Evolutionary conservation across 1,140 invertebrate species (phyloP).

Genomic region (Macrocentrus cingulum): DNA sequence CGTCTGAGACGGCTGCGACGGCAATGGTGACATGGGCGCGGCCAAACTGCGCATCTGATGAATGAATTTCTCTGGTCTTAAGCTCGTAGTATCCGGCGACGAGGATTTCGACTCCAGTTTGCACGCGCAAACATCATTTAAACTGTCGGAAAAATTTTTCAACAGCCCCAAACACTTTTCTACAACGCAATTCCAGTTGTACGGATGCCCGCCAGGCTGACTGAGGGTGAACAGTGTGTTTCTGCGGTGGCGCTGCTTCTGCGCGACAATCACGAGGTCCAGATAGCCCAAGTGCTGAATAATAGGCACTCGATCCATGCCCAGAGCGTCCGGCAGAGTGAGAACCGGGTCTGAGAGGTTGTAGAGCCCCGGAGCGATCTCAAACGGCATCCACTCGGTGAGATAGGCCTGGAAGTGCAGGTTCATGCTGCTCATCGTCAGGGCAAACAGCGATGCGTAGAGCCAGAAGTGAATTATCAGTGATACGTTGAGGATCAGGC

Average conservation of each 20-base stretch:
- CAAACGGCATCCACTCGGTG: conserved; percentile 66
- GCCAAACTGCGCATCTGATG: conserved; percentile 50
- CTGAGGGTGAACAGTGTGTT: conserved; percentile 69
- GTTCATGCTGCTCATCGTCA: conserved; percentile 70
- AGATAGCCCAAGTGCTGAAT: conserved; percentile 71
- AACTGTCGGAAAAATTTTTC: conserved; percentile 63
- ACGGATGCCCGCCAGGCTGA: conserved; percentile 75
- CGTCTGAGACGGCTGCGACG: background rate
- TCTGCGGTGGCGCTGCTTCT: conserved; percentile 62
- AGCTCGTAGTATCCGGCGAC: background rate
- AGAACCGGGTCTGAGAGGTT: conserved; percentile 37
- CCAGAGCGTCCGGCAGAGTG: conserved; percentile 62
- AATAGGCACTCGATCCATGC: conserved; percentile 62
- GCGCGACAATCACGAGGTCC: conserved; percentile 67
- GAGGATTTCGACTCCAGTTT: conserved; percentile 27
- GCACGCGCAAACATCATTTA: conserved; percentile 57
- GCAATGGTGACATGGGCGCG: background rate
- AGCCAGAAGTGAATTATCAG: conserved; percentile 69
- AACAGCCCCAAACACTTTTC: conserved; percentile 64
- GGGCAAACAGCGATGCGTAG: conserved; percentile 67
- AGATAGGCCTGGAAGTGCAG: conserved; percentile 70
- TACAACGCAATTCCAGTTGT: conserved; percentile 74
- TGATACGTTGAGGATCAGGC: conserved; percentile 55
- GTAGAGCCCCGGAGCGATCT: conserved; percentile 41
- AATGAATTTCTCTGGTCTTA: conserved; percentile 35